Evolutionary conservation across 2,113 vertebrate species (phyloP), one percentile per base, ranked within the genome.

Genomic region (Paramormyrops kingsleyae): DNA sequence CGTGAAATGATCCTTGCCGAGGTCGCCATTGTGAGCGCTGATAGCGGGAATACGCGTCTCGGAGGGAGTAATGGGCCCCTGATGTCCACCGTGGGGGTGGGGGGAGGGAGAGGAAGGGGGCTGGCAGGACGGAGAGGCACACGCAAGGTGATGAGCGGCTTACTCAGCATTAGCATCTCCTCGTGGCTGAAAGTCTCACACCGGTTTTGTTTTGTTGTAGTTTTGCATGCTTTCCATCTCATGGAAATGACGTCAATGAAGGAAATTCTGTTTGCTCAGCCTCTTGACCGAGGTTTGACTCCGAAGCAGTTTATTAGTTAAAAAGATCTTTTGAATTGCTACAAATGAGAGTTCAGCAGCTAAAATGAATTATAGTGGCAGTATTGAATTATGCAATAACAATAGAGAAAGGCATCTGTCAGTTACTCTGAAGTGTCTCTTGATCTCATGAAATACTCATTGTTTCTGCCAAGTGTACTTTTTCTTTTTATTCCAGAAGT

Each of bases 81-180:
- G 7, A 85, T 47, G 13, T 80, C 35, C 35, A 13, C 31, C 6
- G 74, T 42, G 74, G 47, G 70, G 70, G 31, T 35, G 47, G 21
- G 27, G 12, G 17, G 44, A 91, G 88, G 91, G 89, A 83, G 83
- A 44, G 89, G 91, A 62, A 27, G 27, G 89, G 89, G 89, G 92
- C 94, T 92, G 80, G 87, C 84, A 80, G 35, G 93, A 94, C 93
- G 92, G 44, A 31, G 27, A 90, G 94, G 90, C 92, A 95, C 94
- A 96, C 96, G 96, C 90, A 94, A 74, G 94, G 95, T 94, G 96
- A 96, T 96, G 96, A 94, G 95, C 94, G 95, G 93, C 94, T 94
- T 95, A 96, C 95, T 96, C 96, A 96, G 95, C 96, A 95, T 97
- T 96, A 96, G 95, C 96, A 95, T 96, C 92, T 91, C 93, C 91